Conservation (phyloP, 1,140 invertebrate species). For the Odontomachus brunneus region DNA sequence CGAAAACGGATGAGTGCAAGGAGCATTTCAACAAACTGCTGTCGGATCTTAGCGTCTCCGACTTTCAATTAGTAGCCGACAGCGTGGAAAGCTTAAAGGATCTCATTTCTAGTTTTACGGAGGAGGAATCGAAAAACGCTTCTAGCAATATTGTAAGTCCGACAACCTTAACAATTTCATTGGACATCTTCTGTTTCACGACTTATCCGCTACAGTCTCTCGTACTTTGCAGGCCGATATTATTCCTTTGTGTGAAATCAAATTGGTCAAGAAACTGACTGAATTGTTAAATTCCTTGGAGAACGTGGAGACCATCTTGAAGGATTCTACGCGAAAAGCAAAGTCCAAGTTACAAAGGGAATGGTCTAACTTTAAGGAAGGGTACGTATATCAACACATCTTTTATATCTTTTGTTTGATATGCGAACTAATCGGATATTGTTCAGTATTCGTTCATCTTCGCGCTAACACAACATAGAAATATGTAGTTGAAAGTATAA, state of each 20-base stretch:
- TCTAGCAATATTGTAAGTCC: slow-evolving; percentile 34
- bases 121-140: background rate
- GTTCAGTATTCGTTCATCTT: slow-evolving; percentile 13
- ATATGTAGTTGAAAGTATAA: background rate
- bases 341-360: slow-evolving; percentile 79
- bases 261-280: slow-evolving; percentile 75
- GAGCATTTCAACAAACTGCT: slow-evolving; percentile 75
- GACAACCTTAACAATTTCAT: slow-evolving; percentile 36
- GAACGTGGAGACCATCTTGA: slow-evolving; percentile 72
- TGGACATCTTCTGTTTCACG: slow-evolving; percentile 1
- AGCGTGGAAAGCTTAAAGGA: slow-evolving; percentile 77
- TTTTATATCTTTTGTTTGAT: background rate
- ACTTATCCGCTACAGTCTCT: background rate
- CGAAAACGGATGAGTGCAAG: slow-evolving; percentile 29
- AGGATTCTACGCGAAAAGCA: slow-evolving; percentile 74
- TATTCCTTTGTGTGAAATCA: slow-evolving; percentile 74
- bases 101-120: slow-evolving; percentile 72
- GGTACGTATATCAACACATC: slow-evolving; percentile 71
- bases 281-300: slow-evolving; percentile 73
- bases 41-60: slow-evolving; percentile 76
- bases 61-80: slow-evolving; percentile 80
- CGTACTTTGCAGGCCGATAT: slow-evolving; percentile 67
- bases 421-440: slow-evolving; percentile 23
- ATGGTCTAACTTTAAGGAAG: slow-evolving; percentile 77
- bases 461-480: slow-evolving; percentile 22